Evolutionary conservation across 2,113 vertebrate genomes (phyloP), one percentile per base, ranked within the genome.

Genomic region (Lanius ludovicianus): DNA sequence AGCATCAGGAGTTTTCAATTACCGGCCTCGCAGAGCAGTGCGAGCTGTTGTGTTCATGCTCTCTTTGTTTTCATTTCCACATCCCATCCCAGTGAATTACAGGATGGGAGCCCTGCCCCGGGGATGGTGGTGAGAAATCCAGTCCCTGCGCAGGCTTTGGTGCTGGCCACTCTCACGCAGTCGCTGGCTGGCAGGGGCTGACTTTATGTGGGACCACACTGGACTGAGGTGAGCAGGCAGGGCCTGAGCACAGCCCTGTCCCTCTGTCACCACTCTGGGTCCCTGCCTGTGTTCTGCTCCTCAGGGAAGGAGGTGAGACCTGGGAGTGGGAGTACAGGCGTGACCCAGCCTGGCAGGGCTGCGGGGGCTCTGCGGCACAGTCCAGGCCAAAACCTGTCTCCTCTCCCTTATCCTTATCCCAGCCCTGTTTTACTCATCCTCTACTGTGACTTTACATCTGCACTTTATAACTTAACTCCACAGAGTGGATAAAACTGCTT

Each of bases 1-100:
- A 97, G 97, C n/a, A 11, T 98, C 98, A 96, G 96, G 97, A 96
- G 91, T 95, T 98, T 96, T 96, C 89, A 90, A 91, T 96, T 69
- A 33, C 95, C 35, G 89, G 97, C 93, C 91, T 94, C 42, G 78
- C 90, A 41, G 85, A 85, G 93, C 78, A 59, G 60, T 3, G 71
- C 27, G 77, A 96, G 95, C 97, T 89, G 31, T 9, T 77, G 91
- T 94, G 95, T 96, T 95, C 89, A 20, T 62, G 91, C 83, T 95
- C 46, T 27, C 97, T 96, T 95, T 96, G 95, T 96, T 97, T 95
- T 80, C 95, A 53, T 97, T 96, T 97, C 95, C 96, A 93, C 90
- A 41, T 69, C 37, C 83, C 83, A 28, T 44, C 68, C 11, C 25
- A 68, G 94, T n/a, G 85, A 84, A 12, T 59, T 55, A 18, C 60